phyloP scores from a whole-genome alignment of 2,797 vertebrate species.

The Zenarchopterus dispar region DNA sequence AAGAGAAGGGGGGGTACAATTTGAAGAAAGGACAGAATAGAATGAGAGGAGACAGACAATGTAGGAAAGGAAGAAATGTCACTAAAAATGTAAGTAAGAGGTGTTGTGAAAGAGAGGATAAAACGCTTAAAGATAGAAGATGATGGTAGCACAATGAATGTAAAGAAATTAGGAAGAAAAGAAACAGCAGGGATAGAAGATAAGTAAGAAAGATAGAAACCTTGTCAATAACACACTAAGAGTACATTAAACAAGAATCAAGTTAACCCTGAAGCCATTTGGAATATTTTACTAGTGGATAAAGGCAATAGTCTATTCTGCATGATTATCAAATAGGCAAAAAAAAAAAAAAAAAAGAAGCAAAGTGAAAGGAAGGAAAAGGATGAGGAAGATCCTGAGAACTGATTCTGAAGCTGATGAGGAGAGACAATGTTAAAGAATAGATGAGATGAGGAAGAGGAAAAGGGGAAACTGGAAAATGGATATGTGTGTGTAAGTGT shows the following conservation, averaged over 20 bases:
- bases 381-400: conserved; percentile 10
- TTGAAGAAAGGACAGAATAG: conserved; percentile 25
- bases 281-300: not conserved
- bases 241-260: not conserved
- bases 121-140: conserved; percentile 11
- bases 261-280: conserved; percentile 17
- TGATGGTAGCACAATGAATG: conserved; percentile 26
- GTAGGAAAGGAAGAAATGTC: conserved; percentile 9
- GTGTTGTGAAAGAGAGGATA: conserved; percentile 4
- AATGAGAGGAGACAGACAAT: not conserved
- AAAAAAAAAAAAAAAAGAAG: not conserved
- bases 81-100: conserved; percentile 16
- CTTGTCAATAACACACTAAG: not conserved
- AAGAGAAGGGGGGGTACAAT: conserved; percentile 19
- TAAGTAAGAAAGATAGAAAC: not conserved
- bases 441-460: conserved; percentile 9
- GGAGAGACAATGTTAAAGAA: conserved; percentile 20
- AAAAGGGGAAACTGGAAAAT: not conserved
- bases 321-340: conserved; percentile 3
- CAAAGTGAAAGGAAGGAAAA: not conserved
- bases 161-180: conserved; percentile 10
- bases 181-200: conserved; percentile 1
- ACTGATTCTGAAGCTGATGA: conserved; percentile 17
- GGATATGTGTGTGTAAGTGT: not conserved
- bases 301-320: conserved; percentile 4